These are phyloP conservation scores for Parthenolecanium corni DNA, from an alignment of 2,888 invertebrate species.

Conservation along the genomic window DNA sequence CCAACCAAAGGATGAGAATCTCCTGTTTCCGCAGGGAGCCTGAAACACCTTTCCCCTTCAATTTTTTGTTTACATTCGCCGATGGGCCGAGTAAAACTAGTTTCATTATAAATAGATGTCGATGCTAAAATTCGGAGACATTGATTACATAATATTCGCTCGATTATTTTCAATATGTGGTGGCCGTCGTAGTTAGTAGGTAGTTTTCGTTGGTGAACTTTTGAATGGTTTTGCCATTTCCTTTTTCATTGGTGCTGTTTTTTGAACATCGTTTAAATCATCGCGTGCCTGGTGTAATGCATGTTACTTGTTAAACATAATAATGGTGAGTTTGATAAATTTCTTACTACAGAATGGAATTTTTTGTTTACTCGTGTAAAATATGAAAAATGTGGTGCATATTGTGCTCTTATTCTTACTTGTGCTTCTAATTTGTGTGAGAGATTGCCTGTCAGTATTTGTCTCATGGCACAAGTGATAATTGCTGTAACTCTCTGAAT, in stretches of 20 bases:
- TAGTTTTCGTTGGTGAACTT: background rate
- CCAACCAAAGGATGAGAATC: background rate
- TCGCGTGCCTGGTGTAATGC: background rate
- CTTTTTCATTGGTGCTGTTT: background rate
- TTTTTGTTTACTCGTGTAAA: too few species aligned
- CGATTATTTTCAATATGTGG: constrained; percentile 15
- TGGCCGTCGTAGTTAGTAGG: background rate
- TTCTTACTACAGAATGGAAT: too few species aligned
- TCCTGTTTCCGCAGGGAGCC: background rate
- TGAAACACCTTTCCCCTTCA: background rate
- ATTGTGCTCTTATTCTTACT: too few species aligned
- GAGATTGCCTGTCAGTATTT: too few species aligned
- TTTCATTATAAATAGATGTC: constrained; percentile 24
- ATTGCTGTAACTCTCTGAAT: too few species aligned
- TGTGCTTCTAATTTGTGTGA: too few species aligned
- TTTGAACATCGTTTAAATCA: background rate
- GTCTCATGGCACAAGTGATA: too few species aligned
- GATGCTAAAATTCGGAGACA: constrained; percentile 18
- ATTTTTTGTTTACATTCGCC: constrained; percentile 3
- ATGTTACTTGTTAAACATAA: background rate
- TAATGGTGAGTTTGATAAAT: background rate
- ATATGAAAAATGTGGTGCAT: too few species aligned
- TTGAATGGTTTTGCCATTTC: background rate
- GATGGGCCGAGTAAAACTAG: background rate
- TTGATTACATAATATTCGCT: constrained; percentile 20